These are phyloP conservation scores for Lasioglossum oenotherae DNA, from an alignment of 2,888 invertebrate genomes.

Conservation along the genomic window DNA sequence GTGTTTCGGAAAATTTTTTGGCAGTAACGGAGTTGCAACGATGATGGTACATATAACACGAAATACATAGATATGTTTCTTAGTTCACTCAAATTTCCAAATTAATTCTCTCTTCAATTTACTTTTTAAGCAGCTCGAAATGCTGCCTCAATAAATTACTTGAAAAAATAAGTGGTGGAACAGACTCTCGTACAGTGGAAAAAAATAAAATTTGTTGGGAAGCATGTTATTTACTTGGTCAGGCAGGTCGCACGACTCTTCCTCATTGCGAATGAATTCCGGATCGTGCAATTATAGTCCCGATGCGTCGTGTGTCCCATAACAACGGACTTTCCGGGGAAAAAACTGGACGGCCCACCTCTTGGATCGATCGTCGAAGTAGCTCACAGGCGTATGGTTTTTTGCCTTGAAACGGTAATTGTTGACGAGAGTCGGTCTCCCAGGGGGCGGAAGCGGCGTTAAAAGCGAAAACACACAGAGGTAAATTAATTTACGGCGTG, in stretches of 20 bases:
- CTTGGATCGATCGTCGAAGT: conserved; percentile 26
- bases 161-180: not conserved
- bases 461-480: conserved; percentile 64
- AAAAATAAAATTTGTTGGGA: not conserved
- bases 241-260: not conserved
- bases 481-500: conserved; percentile 69
- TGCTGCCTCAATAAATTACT: not conserved
- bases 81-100: not conserved
- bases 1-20: not conserved
- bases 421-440: conserved; percentile 36
- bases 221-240: not conserved
- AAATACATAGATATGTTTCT: not conserved
- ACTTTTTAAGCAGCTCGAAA: too few relatives aligned
- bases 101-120: not conserved
- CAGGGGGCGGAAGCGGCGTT: conserved; percentile 44
- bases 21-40: too few relatives aligned
- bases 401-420: conserved; percentile 42
- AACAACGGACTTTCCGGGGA: not conserved
- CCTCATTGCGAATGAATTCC: conserved; percentile 22
- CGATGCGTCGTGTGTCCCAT: not conserved
- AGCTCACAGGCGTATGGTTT: conserved; percentile 11
- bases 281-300: not conserved
- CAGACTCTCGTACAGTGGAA: not conserved
- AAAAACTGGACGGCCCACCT: not conserved
- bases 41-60: not conserved